Percentiles rank a stretch among this genome's conserved stretches.
phyloP scores from a whole-genome alignment of 2,888 invertebrate species.

The Dynastes hyllus region DNA sequence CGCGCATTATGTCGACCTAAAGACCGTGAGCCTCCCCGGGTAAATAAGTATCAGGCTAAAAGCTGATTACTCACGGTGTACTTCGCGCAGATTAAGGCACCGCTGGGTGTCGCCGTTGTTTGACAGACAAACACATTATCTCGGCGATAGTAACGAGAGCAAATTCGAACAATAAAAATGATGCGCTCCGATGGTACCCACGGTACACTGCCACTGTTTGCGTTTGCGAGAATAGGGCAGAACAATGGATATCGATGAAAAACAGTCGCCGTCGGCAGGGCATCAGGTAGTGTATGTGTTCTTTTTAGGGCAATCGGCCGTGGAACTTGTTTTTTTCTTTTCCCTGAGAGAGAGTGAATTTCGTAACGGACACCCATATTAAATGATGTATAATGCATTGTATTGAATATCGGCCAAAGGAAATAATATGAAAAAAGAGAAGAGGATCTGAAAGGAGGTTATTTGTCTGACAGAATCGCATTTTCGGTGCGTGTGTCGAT shows the following conservation, averaged over 20 bases:
- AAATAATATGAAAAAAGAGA: conserved; percentile 7
- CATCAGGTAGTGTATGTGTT: conserved; percentile 34
- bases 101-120: conserved; percentile 49
- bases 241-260: conserved; percentile 58
- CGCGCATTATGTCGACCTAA: conserved; percentile 36
- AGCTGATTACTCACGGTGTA: conserved; percentile 65
- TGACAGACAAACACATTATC: conserved; percentile 41
- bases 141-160: conserved; percentile 23
- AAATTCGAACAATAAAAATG: conserved; percentile 39
- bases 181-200: conserved; percentile 25
- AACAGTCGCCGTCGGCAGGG: conserved; percentile 27
- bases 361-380: conserved; percentile 35
- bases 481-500: conserved; percentile 23
- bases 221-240: conserved; percentile 44
- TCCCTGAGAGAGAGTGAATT: conserved; percentile 9
- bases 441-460: neutral
- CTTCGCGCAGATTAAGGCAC: conserved; percentile 52
- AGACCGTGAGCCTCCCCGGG: conserved; percentile 23
- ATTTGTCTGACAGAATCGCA: conserved; percentile 16
- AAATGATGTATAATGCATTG: conserved; percentile 37
- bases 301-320: conserved; percentile 41
- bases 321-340: conserved; percentile 35
- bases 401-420: conserved; percentile 1
- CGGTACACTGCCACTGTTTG: conserved; percentile 59
- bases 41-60: conserved; percentile 54